phyloP scores from a whole-genome alignment of 2,113 vertebrate species.

The Orthochromis malagaraziensis region DNA sequence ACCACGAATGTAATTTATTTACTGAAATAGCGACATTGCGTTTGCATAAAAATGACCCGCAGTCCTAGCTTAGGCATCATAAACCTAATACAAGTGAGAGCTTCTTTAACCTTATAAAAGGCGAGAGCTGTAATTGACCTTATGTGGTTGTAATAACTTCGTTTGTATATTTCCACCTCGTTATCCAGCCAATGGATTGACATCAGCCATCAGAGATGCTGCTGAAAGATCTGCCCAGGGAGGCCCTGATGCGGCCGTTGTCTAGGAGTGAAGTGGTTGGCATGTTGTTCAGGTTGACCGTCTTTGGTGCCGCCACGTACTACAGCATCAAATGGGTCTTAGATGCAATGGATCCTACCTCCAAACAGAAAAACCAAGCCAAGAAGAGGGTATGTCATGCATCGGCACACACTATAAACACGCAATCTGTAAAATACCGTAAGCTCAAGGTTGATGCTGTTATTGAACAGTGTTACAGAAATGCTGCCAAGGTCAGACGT shows the following conservation, averaged over 20 bases:
- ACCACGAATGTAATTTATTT: not conserved
- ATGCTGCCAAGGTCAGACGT: not conserved
- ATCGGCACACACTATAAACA: not conserved
- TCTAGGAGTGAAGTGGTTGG: constrained; percentile 71
- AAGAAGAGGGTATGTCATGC: constrained; percentile 67
- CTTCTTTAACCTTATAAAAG: not conserved
- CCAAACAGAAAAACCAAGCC: constrained; percentile 72
- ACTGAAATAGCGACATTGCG: not conserved
- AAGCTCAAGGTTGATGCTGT: not conserved
- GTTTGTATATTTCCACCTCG: not conserved
- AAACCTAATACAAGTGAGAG: not conserved
- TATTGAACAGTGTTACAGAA: not conserved
- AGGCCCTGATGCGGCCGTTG: constrained; percentile 69
- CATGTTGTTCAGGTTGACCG: constrained; percentile 67
- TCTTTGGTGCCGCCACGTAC: constrained; percentile 76
- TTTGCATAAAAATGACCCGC: not conserved
- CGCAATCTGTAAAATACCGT: not conserved
- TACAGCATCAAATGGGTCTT: constrained; percentile 78
- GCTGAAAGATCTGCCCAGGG: constrained; percentile 68
- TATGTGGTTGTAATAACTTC: not conserved
- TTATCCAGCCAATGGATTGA: constrained; percentile 54
- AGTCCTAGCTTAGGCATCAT: not conserved
- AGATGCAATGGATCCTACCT: constrained; percentile 74
- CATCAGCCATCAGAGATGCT: constrained; percentile 37
- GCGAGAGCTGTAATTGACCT: not conserved